Percentiles rank a stretch among this genome's conserved stretches.
Evolutionary conservation across 2,888 invertebrate genomes (phyloP).

Genomic region (Cetonia aurata): DNA sequence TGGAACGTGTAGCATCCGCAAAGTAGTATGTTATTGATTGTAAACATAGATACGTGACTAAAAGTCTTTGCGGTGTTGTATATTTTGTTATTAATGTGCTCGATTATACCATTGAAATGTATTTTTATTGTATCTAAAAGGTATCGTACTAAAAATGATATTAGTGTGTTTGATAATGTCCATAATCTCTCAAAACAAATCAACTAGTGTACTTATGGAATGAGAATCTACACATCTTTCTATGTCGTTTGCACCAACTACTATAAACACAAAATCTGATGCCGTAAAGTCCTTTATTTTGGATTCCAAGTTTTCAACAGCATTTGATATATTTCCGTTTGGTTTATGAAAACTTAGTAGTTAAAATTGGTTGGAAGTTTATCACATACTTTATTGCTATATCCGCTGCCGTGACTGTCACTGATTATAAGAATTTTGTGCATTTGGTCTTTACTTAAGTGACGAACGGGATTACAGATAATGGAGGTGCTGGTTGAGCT

Average conservation of each 20-base stretch:
- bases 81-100: constrained; percentile 11
- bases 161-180: constrained; percentile 3
- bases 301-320: constrained; percentile 1
- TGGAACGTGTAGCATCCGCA: not conserved
- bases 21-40: constrained; percentile 8
- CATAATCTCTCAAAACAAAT: constrained; percentile 9
- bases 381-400: constrained; percentile 9
- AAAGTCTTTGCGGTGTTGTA: not conserved
- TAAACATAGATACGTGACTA: constrained; percentile 2
- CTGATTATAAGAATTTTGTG: not conserved
- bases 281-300: not conserved
- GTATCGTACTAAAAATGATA: not conserved
- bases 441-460: not conserved
- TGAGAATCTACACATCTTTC: no score
- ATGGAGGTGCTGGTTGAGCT: not conserved
- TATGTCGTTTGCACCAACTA: no score
- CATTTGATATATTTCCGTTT: not conserved
- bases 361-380: constrained; percentile 14
- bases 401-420: not conserved
- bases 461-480: constrained; percentile 2
- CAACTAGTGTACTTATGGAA: no score
- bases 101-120: not conserved
- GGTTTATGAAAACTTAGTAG: not conserved
- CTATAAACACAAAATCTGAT: not conserved
- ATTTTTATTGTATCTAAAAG: constrained; percentile 3